Evolutionary conservation across 2,113 vertebrate species (phyloP).

Genomic region (Eclectus roratus): DNA sequence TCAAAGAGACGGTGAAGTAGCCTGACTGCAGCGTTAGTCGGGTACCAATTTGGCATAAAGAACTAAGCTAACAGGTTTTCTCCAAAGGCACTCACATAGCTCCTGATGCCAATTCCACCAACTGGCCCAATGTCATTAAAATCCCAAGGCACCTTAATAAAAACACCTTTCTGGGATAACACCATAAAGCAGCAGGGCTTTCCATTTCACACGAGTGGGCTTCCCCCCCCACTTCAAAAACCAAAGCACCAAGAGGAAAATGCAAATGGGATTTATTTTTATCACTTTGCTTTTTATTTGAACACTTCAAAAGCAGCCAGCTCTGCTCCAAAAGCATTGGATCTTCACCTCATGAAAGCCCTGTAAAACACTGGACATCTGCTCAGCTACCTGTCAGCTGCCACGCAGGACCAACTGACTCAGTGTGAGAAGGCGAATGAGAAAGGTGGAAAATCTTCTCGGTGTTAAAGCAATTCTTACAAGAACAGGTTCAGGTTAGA

Average conservation of each 20-base stretch:
- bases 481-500: neutral
- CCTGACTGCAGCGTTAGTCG: constrained; percentile 44
- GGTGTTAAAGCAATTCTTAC: neutral
- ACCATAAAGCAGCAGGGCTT: constrained; percentile 65
- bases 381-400: constrained; percentile 25
- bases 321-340: neutral
- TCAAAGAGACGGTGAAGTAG: constrained; percentile 33
- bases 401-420: neutral
- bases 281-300: constrained; percentile 50
- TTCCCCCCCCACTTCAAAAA: constrained; percentile 7
- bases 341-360: neutral
- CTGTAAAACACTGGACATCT: neutral
- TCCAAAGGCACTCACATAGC: constrained; percentile 60
- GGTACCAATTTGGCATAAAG: constrained; percentile 68
- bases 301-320: constrained; percentile 47
- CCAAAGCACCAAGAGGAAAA: constrained; percentile 68
- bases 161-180: constrained; percentile 39
- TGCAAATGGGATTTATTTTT: constrained; percentile 68
- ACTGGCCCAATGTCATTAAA: constrained; percentile 60
- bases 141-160: constrained; percentile 60
- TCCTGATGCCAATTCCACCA: constrained; percentile 62
- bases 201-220: constrained; percentile 45
- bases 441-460: neutral
- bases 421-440: neutral
- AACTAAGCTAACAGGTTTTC: constrained; percentile 73